Conservation (phyloP, 2,888 invertebrate species). For the Athalia circularis region DNA sequence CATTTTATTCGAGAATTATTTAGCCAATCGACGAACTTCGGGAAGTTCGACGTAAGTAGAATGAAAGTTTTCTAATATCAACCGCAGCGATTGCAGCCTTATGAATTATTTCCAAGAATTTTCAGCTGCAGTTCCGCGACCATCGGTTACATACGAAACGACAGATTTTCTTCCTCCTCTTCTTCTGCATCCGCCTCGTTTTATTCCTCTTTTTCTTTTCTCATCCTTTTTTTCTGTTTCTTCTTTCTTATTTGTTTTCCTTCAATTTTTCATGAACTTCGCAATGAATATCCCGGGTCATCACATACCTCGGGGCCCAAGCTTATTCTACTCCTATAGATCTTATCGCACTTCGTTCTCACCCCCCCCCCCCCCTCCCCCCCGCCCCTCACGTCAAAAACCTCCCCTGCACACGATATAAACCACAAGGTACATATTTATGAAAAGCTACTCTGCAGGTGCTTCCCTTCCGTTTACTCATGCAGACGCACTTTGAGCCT, state of each 20-base stretch:
- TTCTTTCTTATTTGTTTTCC: neutral
- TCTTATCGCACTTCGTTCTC: conserved; percentile 27
- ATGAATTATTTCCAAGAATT: no score
- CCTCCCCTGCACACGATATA: neutral
- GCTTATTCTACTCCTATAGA: conserved; percentile 15
- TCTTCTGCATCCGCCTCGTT: no score
- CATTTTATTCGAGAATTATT: no score
- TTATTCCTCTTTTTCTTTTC: no score
- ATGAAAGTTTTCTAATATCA: no score
- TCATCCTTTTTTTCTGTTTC: neutral
- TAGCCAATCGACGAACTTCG: no score
- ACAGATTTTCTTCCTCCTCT: no score
- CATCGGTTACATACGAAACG: no score
- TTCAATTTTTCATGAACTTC: neutral
- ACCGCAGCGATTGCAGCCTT: no score
- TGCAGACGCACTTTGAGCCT: conserved; percentile 8
- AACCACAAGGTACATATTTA: conserved; percentile 18
- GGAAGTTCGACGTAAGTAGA: no score
- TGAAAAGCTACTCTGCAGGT: neutral
- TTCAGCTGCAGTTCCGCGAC: no score
- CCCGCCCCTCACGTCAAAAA: conserved; percentile 13
- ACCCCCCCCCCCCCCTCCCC: no score
- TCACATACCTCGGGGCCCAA: conserved; percentile 1
- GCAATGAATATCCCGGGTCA: conserved; percentile 20
- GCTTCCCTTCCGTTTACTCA: neutral